These are phyloP conservation scores for Anas bernieri DNA, from an alignment of 2,797 vertebrate genomes.

Conservation along the genomic window DNA sequence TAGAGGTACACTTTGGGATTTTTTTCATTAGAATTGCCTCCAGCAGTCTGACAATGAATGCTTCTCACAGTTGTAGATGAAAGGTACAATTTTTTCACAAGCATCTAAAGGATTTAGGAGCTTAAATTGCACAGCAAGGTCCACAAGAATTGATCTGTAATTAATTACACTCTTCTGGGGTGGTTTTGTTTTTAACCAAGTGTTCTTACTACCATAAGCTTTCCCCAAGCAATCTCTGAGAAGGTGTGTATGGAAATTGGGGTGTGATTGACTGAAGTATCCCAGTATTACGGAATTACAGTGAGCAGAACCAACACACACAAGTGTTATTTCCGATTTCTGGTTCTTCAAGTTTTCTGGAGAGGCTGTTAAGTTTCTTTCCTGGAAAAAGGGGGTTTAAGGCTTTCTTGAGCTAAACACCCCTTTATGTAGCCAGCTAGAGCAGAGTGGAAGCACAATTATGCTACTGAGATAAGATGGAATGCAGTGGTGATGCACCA, in stretches of 20 bases:
- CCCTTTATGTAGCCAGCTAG: neutral
- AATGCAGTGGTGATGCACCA: slow-evolving; percentile 20
- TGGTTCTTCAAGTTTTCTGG: neutral
- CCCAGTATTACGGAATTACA: neutral
- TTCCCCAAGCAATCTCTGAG: neutral
- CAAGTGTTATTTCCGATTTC: neutral
- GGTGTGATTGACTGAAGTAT: neutral
- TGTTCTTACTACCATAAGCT: neutral
- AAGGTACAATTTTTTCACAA: neutral
- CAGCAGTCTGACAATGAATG: neutral
- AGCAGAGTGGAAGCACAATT: slow-evolving; percentile 42
- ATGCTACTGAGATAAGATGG: slow-evolving; percentile 8
- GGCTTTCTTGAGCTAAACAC: neutral
- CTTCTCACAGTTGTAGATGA: neutral
- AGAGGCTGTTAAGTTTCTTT: neutral
- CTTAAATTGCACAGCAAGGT: neutral
- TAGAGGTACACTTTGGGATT: neutral
- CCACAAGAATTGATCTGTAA: neutral
- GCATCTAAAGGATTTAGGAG: neutral
- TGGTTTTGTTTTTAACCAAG: neutral
- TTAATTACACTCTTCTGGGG: neutral
- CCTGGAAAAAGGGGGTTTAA: neutral
- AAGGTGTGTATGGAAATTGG: neutral
- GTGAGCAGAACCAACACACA: neutral
- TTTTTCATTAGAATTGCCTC: neutral